Conservation (phyloP, 1,140 invertebrate species). For the Holotrichia oblita region DNA sequence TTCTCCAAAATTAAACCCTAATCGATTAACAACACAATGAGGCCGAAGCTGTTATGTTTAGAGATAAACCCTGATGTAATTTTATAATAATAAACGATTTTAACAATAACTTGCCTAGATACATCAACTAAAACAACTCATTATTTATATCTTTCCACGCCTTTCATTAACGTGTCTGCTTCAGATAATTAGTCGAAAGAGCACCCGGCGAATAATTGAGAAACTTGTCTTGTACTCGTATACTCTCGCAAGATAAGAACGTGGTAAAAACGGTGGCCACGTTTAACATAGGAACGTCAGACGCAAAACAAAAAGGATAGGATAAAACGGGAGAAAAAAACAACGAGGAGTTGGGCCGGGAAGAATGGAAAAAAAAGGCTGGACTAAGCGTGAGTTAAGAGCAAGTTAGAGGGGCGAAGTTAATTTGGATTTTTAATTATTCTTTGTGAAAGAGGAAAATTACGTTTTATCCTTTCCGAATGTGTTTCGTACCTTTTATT, state of each 20-base stretch:
- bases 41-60: too few relatives aligned
- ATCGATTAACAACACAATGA: too few relatives aligned
- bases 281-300: too few relatives aligned
- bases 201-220: neutral
- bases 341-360: neutral
- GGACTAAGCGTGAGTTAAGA: neutral
- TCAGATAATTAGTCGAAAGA: neutral
- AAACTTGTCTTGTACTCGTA: neutral
- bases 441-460: neutral
- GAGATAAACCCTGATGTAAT: too few relatives aligned
- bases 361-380: neutral
- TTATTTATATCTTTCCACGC: neutral
- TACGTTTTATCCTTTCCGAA: too few relatives aligned
- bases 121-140: neutral
- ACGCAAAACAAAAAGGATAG: too few relatives aligned
- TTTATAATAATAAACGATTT: neutral
- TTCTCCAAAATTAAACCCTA: too few relatives aligned
- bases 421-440: conserved; percentile 18
- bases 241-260: neutral
- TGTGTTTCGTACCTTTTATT: too few relatives aligned
- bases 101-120: neutral
- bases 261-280: too few relatives aligned
- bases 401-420: neutral
- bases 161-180: neutral
- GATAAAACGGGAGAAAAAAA: neutral